phyloP scores from a whole-genome alignment of 2,797 vertebrate genomes.

The Gallirallus australis region DNA sequence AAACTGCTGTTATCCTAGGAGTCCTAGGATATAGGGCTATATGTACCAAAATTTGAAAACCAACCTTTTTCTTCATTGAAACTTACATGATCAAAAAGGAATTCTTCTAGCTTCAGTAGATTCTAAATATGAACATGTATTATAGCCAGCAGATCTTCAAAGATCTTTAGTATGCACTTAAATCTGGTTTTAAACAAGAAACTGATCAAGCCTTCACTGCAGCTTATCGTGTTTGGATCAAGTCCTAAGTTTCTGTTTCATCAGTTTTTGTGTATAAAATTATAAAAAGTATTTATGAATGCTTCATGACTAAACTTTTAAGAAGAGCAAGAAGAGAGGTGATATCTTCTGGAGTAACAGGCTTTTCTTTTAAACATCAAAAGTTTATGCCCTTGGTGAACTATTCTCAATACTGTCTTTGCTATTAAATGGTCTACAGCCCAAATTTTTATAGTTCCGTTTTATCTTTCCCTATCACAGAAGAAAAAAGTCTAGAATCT shows the following conservation, averaged over 20 bases:
- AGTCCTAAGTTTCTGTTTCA: background rate
- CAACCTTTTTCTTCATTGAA: background rate
- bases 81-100: background rate
- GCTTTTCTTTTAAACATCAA: background rate
- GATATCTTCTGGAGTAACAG: background rate
- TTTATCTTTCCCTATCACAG: background rate
- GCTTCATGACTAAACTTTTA: background rate
- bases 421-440: background rate
- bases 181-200: background rate
- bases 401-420: background rate
- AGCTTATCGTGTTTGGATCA: background rate
- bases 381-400: background rate
- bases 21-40: background rate
- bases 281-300: background rate
- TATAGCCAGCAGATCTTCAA: background rate
- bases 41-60: background rate
- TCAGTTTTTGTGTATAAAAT: background rate
- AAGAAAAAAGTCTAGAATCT: background rate
- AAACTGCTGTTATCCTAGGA: background rate
- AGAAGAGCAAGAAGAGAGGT: background rate
- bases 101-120: background rate
- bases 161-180: background rate
- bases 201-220: rapidly evolving
- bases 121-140: background rate
- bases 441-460: background rate